Conservation (phyloP, 2,113 vertebrate species). For the Neotoma lepida region DNA sequence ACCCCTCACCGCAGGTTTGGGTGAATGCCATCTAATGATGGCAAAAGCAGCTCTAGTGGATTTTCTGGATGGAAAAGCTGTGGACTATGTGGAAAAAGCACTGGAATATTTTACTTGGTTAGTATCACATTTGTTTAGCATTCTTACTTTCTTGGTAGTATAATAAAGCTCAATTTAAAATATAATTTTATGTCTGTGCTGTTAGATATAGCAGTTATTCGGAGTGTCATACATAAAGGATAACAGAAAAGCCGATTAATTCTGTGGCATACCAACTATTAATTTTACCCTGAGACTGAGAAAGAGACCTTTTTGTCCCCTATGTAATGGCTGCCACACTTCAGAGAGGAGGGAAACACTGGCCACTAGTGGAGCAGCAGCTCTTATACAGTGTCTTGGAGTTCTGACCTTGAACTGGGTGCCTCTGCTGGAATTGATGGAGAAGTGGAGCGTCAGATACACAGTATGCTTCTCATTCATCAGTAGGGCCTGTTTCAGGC, state of each 20-base stretch:
- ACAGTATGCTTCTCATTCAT: neutral
- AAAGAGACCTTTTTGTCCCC: neutral
- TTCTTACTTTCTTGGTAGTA: slow-evolving; percentile 12
- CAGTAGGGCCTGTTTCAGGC: neutral
- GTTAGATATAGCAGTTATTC: neutral
- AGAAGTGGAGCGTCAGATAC: neutral
- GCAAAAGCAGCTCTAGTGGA: slow-evolving; percentile 90
- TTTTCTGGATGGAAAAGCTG: slow-evolving; percentile 93
- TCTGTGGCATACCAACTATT: neutral
- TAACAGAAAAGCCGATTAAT: neutral
- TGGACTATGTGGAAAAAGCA: slow-evolving; percentile 91
- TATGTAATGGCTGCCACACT: neutral
- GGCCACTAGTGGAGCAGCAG: neutral
- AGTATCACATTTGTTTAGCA: slow-evolving; percentile 72
- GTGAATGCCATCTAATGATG: slow-evolving; percentile 94
- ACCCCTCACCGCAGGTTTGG: slow-evolving; percentile 88
- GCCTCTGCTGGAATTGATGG: neutral
- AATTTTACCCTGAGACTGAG: neutral
- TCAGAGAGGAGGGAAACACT: neutral
- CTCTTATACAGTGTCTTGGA: neutral
- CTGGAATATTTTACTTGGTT: slow-evolving; percentile 94
- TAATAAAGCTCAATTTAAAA: slow-evolving; percentile 52
- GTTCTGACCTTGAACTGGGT: neutral
- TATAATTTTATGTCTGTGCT: slow-evolving; percentile 30
- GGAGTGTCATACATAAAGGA: slow-evolving; percentile 2